Conservation (phyloP, 2,797 vertebrate species). For the Nyctalus aviator region DNA sequence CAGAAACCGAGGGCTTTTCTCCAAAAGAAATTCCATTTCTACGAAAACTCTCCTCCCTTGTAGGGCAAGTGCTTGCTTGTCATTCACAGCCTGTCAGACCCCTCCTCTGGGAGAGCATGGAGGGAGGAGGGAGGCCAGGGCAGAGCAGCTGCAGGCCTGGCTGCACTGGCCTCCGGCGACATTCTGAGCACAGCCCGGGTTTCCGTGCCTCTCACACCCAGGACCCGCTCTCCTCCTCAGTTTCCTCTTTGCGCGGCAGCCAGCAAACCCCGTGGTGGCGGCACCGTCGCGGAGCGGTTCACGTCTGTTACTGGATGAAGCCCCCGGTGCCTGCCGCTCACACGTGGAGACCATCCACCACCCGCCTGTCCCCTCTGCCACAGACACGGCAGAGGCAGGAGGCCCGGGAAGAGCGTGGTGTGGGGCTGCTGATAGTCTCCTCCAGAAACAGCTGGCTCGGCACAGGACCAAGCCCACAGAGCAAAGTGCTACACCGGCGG, state of each 20-base stretch:
- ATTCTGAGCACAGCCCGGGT: not conserved
- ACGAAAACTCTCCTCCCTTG: not conserved
- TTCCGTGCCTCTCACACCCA: not conserved
- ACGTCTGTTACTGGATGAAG: not conserved
- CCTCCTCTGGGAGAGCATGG: not conserved
- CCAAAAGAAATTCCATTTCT: not conserved
- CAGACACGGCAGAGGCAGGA: not conserved
- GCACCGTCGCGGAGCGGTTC: fast-evolving
- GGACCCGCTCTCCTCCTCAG: too few relatives aligned
- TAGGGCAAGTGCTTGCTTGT: fast-evolving
- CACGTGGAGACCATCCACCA: not conserved
- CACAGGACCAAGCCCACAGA: too few relatives aligned
- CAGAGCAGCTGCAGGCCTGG: not conserved
- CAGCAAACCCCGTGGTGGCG: not conserved
- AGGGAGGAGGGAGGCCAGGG: not conserved
- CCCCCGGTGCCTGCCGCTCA: not conserved
- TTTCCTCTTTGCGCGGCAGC: not conserved
- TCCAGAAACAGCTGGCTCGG: not conserved
- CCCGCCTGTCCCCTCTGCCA: too few relatives aligned
- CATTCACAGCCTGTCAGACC: not conserved
- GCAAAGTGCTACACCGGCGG: not conserved
- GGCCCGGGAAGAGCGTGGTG: not conserved
- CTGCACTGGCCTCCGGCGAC: not conserved
- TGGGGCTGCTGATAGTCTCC: not conserved
- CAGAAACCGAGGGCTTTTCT: not conserved